Evolutionary conservation across 2,888 invertebrate genomes (phyloP).

Genomic region (Yponomeuta cagnagella): DNA sequence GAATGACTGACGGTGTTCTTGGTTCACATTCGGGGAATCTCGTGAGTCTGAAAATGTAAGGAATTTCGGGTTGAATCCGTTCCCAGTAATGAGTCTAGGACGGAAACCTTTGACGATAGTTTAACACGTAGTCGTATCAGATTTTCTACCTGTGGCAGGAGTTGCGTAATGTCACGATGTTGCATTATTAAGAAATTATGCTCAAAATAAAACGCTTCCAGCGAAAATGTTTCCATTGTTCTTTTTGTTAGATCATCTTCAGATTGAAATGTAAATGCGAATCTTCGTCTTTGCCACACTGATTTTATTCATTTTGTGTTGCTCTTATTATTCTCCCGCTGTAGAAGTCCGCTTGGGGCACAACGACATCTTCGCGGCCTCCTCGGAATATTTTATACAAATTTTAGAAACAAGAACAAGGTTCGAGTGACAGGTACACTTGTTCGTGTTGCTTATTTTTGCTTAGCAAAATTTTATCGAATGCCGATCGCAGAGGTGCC

Average conservation of each 20-base stretch:
- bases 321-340: conserved; percentile 48
- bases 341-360: conserved; percentile 20
- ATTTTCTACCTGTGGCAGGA: background rate
- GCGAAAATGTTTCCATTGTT: background rate
- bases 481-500: conserved; percentile 59
- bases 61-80: conserved; percentile 43
- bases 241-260: conserved; percentile 12
- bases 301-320: conserved; percentile 42
- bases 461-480: conserved; percentile 63
- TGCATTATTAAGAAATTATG: background rate
- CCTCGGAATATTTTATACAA: conserved; percentile 73
- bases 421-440: conserved; percentile 71
- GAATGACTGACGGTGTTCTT: conserved; percentile 68
- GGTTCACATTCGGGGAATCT: conserved; percentile 53
- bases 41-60: conserved; percentile 45
- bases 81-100: conserved; percentile 34
- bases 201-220: background rate
- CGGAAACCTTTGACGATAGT: conserved; percentile 16
- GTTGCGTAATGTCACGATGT: conserved; percentile 4
- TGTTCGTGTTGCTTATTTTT: conserved; percentile 69
- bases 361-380: conserved; percentile 35
- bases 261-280: conserved; percentile 15
- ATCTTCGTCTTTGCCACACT: conserved; percentile 15
- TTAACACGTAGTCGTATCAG: conserved; percentile 5
- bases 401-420: conserved; percentile 73